Evolutionary conservation across 2,113 vertebrate species (phyloP).

Genomic region (Heterocephalus glaber): DNA sequence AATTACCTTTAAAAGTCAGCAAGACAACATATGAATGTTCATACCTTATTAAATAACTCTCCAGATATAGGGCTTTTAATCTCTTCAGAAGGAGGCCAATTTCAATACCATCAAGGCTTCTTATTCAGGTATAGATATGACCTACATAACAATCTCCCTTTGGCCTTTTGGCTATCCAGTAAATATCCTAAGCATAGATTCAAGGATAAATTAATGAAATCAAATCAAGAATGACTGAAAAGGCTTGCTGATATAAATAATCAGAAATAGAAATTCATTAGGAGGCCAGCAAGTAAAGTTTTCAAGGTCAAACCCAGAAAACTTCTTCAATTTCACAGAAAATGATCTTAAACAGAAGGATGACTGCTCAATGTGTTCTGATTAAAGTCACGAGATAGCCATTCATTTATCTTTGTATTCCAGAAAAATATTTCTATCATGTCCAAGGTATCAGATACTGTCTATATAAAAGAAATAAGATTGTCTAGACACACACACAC

Average conservation of each 20-base stretch:
- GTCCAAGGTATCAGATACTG: neutral
- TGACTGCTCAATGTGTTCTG: neutral
- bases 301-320: slow-evolving; percentile 16
- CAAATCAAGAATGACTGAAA: slow-evolving; percentile 63
- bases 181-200: slow-evolving; percentile 53
- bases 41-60: neutral
- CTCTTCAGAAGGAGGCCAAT: slow-evolving; percentile 32
- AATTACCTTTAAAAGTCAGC: slow-evolving; percentile 63
- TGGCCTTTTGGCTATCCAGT: slow-evolving; percentile 59
- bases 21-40: slow-evolving; percentile 64
- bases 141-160: slow-evolving; percentile 50
- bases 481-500: neutral
- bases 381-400: neutral
- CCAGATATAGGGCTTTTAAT: slow-evolving; percentile 61
- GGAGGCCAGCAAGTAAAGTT: neutral
- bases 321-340: neutral
- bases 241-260: slow-evolving; percentile 56
- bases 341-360: neutral
- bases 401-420: neutral
- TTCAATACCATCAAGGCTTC: slow-evolving; percentile 22
- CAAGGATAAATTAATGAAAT: slow-evolving; percentile 61
- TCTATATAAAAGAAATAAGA: neutral
- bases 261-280: slow-evolving; percentile 26
- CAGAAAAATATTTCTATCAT: neutral
- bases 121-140: slow-evolving; percentile 28